Evolutionary conservation across 1,140 invertebrate species (phyloP), one percentile per base, ranked within the genome.

Genomic region (Cydia amplana): DNA sequence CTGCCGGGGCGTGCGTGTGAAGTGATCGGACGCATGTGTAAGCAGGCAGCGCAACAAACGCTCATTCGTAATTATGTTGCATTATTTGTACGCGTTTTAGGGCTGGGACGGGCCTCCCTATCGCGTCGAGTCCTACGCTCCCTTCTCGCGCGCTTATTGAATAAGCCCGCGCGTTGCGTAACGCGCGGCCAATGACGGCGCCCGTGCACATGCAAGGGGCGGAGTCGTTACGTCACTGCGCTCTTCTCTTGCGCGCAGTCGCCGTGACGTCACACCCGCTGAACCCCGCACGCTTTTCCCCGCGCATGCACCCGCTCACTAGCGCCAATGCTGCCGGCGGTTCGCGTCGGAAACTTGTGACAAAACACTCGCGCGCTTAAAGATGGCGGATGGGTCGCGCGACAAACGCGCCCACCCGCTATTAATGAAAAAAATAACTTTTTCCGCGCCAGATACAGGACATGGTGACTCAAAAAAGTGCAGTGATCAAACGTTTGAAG

Each of bases 371-470:
- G 89, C 83, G 87, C 89, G 86, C 88, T 91, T 87, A 91, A 93
- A 93, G 89, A 93, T 93, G 93, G 91, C 91, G 92, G 91, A 93
- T 91, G 92, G 91, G 89, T 91, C 89, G 88, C 82, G 85, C 78
- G 86, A 86, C 76, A 79, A 85, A 74, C 82, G 88, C 75, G 81
- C 83, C 84, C 86, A 81, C 78, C 86, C 84, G 85, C 82, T 83
- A 84, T 86, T 85, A 89, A 83, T 86, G 82, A 85, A 89, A 80
- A 82, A 91, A 86, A 88, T 88, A 91, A 92, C 90, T 92, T 92
- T 92, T 91, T 89, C 86, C 89, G 91, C 85, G 84, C 75, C 83
- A 78, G 85, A 88, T 80, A 82, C 85, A 75, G 83, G 80, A 87
- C 82, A 82, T 85, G 79, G 90, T 93, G 91, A 93, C 90, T 86